Conservation (phyloP, 2,113 vertebrate species). For the Archilochus colubris region DNA sequence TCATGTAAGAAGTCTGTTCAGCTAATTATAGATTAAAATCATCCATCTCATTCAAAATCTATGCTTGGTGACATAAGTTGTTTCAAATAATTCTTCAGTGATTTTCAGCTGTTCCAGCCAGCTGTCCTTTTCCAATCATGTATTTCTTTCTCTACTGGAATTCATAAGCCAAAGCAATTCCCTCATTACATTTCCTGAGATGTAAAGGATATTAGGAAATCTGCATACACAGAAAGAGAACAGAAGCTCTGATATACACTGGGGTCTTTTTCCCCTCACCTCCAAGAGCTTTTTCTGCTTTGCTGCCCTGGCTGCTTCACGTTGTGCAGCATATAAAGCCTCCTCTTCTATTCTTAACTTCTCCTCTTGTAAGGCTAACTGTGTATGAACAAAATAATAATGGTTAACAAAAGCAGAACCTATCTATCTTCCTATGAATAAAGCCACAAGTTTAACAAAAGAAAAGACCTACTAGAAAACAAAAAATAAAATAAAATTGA, state of each 20-base stretch:
- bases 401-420: conserved; percentile 88
- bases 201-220: neutral
- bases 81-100: neutral
- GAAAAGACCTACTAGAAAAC: conserved; percentile 59
- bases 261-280: conserved; percentile 90
- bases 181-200: neutral
- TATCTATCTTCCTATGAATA: conserved; percentile 80
- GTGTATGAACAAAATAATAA: conserved; percentile 89
- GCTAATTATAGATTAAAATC: neutral
- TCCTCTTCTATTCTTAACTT: conserved; percentile 99
- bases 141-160: neutral
- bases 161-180: neutral
- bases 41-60: neutral
- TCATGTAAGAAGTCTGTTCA: neutral
- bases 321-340: conserved; percentile 93
- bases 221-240: conserved; percentile 48
- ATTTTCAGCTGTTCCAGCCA: conserved; percentile 2
- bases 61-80: neutral
- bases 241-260: conserved; percentile 64
- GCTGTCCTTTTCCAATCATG: neutral
- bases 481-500: conserved; percentile 49
- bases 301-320: conserved; percentile 94
- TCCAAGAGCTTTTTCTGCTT: conserved; percentile 93
- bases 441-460: conserved; percentile 62
- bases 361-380: conserved; percentile 99